These are phyloP conservation scores for Teleiodes luculella DNA, from an alignment of 2,888 invertebrate genomes.

Conservation along the genomic window DNA sequence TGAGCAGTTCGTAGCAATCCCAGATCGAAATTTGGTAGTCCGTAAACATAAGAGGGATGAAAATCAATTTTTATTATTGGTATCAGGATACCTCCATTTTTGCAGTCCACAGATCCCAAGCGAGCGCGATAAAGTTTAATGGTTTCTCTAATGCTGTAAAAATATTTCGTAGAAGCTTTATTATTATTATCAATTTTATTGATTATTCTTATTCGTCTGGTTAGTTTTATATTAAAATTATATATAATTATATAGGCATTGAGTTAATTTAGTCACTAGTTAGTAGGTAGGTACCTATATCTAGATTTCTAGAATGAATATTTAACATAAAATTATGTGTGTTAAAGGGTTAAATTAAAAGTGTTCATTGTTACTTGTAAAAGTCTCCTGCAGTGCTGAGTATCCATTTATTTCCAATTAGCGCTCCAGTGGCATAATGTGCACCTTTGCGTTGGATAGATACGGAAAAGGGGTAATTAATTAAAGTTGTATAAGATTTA, in stretches of 20 bases:
- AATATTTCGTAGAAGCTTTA: too few relatives aligned
- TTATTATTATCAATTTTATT: neutral
- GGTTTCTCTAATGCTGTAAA: conserved; percentile 55
- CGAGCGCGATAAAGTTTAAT: conserved; percentile 53
- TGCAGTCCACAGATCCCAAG: conserved; percentile 59
- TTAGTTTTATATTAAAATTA: too few relatives aligned
- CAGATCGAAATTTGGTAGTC: conserved; percentile 49
- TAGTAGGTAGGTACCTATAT: too few relatives aligned
- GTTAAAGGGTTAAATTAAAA: too few relatives aligned
- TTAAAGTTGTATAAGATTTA: conserved; percentile 20
- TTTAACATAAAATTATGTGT: too few relatives aligned
- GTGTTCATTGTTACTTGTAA: conserved; percentile 43
- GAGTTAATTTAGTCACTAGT: too few relatives aligned
- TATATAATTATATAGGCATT: too few relatives aligned
- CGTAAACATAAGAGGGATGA: conserved; percentile 46
- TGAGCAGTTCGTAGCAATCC: conserved; percentile 45
- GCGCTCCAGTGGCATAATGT: conserved; percentile 58
- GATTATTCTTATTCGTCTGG: too few relatives aligned
- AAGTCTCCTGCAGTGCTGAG: conserved; percentile 58
- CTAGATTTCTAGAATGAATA: too few relatives aligned
- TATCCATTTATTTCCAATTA: conserved; percentile 54
- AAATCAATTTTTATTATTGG: conserved; percentile 47
- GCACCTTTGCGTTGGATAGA: conserved; percentile 59
- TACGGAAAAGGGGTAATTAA: conserved; percentile 53
- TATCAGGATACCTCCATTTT: conserved; percentile 47